These are phyloP conservation scores for Solea senegalensis DNA, from an alignment of 2,113 vertebrate species.

Conservation along the genomic window DNA sequence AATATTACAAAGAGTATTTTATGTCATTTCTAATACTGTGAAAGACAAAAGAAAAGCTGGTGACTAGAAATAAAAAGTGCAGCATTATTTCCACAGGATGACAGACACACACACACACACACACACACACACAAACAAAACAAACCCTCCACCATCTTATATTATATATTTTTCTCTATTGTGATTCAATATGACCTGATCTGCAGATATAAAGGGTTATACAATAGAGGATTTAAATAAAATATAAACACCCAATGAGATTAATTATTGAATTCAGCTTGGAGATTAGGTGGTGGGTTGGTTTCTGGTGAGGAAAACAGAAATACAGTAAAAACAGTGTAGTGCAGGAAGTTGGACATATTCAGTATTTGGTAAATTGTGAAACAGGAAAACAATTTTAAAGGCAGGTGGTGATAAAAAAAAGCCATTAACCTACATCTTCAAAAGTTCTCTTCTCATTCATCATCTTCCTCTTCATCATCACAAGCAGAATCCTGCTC, in stretches of 20 bases:
- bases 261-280: neutral
- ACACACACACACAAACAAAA: conserved; percentile 1
- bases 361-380: neutral
- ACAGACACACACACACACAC: neutral
- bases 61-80: conserved; percentile 34
- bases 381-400: neutral
- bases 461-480: neutral
- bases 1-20: conserved; percentile 1
- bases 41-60: conserved; percentile 9
- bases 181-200: conserved; percentile 4
- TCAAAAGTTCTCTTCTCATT: neutral
- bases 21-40: conserved; percentile 16
- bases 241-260: neutral
- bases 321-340: neutral
- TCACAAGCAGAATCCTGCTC: conserved; percentile 11
- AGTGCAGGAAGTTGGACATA: neutral
- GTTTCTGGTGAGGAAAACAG: neutral
- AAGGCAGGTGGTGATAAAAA: conserved; percentile 45
- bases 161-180: neutral
- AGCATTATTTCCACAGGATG: conserved; percentile 11
- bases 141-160: neutral
- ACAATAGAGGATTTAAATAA: conserved; percentile 3
- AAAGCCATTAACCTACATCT: conserved; percentile 1
- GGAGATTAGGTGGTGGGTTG: neutral
- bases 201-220: neutral